These are phyloP conservation scores for Diarsia mendica DNA, from an alignment of 2,888 invertebrate genomes.

Conservation along the genomic window DNA sequence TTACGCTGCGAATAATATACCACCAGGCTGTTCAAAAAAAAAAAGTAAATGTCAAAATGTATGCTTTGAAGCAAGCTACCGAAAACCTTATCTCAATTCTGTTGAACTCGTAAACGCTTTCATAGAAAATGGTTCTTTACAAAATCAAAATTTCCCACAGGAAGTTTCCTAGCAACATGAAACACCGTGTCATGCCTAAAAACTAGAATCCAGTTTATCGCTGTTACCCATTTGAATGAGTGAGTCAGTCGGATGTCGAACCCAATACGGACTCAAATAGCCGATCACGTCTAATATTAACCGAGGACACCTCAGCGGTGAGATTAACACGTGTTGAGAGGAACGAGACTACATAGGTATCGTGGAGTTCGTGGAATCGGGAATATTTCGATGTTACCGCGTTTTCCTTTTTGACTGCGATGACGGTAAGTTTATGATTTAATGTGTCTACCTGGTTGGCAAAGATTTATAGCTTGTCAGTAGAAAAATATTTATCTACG, in stretches of 20 bases:
- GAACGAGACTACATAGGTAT: constrained; percentile 7
- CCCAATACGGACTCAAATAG: constrained; percentile 60
- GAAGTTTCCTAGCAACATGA: not conserved
- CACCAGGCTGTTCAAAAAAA: not conserved
- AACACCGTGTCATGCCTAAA: constrained; percentile 21
- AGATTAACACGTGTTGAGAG: constrained; percentile 51
- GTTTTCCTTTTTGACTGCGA: constrained; percentile 19
- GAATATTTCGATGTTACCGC: constrained; percentile 6
- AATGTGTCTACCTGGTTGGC: not conserved
- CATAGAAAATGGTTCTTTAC: not conserved
- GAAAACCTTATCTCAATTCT: not conserved
- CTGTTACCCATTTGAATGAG: constrained; percentile 37
- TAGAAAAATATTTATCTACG: not conserved
- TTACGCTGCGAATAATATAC: not conserved
- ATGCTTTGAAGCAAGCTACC: not conserved
- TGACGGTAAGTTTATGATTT: not conserved
- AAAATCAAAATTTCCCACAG: not conserved
- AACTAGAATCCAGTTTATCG: constrained; percentile 43
- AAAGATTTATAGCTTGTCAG: not conserved
- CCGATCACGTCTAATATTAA: constrained; percentile 63
- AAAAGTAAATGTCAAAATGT: not conserved
- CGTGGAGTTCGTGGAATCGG: constrained; percentile 14
- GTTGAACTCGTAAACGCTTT: not conserved
- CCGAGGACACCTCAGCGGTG: constrained; percentile 59
- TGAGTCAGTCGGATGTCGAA: constrained; percentile 65